phyloP scores from a whole-genome alignment of 2,797 vertebrate genomes.

The Babyrousa celebensis region DNA sequence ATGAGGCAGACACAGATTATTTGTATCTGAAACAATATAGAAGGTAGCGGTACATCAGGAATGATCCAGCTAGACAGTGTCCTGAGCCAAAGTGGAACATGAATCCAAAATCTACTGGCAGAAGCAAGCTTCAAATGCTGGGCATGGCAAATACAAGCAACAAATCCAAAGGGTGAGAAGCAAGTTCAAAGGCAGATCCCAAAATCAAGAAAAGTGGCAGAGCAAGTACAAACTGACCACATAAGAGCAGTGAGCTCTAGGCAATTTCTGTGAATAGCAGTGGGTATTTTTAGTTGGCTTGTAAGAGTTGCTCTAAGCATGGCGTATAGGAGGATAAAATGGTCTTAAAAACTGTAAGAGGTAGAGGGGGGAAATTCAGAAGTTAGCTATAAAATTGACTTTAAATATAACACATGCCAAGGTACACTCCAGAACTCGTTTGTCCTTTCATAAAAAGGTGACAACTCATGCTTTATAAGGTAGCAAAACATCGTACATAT shows the following conservation, averaged over 20 bases:
- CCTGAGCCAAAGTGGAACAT: not conserved
- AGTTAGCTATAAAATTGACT: not conserved
- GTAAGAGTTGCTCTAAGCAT: not conserved
- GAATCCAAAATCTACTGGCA: not conserved
- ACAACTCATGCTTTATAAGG: not conserved
- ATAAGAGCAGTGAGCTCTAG: not conserved
- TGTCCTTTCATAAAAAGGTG: not conserved
- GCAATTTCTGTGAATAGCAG: not conserved
- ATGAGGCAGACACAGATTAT: not conserved
- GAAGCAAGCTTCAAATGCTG: constrained; percentile 10
- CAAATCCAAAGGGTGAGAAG: constrained; percentile 19
- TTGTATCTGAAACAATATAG: constrained; percentile 2
- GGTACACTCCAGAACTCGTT: not conserved
- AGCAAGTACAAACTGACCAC: not conserved
- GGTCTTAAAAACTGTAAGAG: not conserved
- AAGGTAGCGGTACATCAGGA: not conserved
- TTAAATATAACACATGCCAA: not conserved
- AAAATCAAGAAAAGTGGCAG: not conserved
- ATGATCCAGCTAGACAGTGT: not conserved
- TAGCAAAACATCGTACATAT: not conserved
- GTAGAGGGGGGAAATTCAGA: constrained; percentile 34
- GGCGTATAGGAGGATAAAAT: not conserved
- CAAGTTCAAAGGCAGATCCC: not conserved
- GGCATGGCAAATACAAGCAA: constrained; percentile 15
- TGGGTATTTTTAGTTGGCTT: not conserved